Conservation (phyloP, 2,888 invertebrate genomes). For the Hypercompe scribonia region DNA sequence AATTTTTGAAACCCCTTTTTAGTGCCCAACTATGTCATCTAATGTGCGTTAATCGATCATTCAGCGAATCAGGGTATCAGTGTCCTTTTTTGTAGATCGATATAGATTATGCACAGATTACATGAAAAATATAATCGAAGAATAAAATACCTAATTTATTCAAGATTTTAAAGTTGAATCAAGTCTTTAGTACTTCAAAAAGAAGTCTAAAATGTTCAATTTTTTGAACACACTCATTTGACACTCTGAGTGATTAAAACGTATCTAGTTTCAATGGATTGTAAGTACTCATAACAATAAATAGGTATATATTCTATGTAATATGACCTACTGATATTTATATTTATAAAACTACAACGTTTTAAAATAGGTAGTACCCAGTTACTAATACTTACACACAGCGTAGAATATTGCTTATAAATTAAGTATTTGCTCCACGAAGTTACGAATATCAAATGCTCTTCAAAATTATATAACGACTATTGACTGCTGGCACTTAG, state of each 20-base stretch:
- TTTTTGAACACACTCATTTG: too few relatives aligned
- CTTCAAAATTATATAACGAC: conserved; percentile 36
- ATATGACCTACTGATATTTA: not conserved
- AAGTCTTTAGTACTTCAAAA: too few relatives aligned
- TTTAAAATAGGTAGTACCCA: not conserved
- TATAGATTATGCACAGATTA: too few relatives aligned
- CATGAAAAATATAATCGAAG: too few relatives aligned
- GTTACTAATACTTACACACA: conserved; percentile 13
- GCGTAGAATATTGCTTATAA: conserved; percentile 27
- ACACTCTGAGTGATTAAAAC: not conserved
- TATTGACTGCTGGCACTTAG: conserved; percentile 58
- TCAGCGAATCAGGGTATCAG: too few relatives aligned
- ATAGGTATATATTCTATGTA: not conserved
- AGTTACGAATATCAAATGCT: conserved; percentile 64
- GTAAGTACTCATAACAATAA: not conserved
- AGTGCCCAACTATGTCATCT: too few relatives aligned
- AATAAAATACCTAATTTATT: too few relatives aligned
- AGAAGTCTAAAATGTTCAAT: too few relatives aligned
- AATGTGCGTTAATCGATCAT: too few relatives aligned
- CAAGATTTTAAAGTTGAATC: too few relatives aligned
- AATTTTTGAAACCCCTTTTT: too few relatives aligned
- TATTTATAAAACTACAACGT: not conserved
- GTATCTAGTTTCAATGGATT: not conserved
- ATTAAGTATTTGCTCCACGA: conserved; percentile 60
- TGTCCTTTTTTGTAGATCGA: too few relatives aligned